Conservation (phyloP, 2,797 vertebrate species). For the Danio kyathit region DNA sequence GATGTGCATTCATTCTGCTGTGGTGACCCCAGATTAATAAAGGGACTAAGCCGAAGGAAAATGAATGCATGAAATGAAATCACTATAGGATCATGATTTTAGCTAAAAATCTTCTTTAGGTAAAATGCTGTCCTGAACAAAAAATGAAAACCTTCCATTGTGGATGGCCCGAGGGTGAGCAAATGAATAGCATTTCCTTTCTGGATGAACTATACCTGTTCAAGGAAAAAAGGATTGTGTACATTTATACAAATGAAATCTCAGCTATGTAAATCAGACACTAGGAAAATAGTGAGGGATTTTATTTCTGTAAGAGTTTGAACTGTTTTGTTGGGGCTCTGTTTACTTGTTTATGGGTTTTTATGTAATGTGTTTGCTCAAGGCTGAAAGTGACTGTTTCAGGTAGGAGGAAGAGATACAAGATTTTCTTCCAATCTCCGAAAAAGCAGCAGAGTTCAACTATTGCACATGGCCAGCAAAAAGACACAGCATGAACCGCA, state of each 20-base stretch:
- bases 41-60: no score
- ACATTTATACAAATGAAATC: background rate
- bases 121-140: no score
- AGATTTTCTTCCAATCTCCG: constrained; percentile 14
- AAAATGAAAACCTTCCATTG: no score
- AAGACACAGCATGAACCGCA: constrained; percentile 13
- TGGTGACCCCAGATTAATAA: no score
- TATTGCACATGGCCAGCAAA: constrained; percentile 8
- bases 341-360: constrained; percentile 15
- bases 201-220: no score
- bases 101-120: no score
- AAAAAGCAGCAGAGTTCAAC: constrained; percentile 15
- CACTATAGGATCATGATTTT: no score
- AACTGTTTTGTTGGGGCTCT: constrained; percentile 1
- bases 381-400: constrained; percentile 23
- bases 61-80: no score
- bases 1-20: no score
- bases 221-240: no score
- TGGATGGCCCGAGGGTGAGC: no score
- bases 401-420: constrained; percentile 30
- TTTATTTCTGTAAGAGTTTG: background rate
- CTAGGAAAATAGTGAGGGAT: background rate
- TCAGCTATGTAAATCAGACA: background rate
- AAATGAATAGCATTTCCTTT: no score
- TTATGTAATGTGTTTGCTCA: constrained; percentile 31